Evolutionary conservation across 2,888 invertebrate genomes (phyloP), one percentile per base, ranked within the genome.

Genomic region (Marasmarcha lunaedactyla): DNA sequence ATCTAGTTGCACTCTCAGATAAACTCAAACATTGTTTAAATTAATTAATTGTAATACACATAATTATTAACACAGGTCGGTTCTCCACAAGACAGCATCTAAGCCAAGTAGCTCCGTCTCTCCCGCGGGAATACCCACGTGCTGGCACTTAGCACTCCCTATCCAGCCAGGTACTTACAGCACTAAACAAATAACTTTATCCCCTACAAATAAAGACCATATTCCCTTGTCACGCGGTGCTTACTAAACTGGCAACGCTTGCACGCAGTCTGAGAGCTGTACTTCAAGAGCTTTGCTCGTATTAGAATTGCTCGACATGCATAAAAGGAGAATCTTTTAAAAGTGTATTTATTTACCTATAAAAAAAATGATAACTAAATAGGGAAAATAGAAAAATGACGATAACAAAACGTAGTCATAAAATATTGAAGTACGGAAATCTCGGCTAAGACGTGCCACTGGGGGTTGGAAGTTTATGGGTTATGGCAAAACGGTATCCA

Each of bases 71-170:
- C 9, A 30, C 9, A 34, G 59, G 57, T 57, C 55, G 71, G 72
- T 69, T 68, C 50, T 58, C 71, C 70, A 49, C 74, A 74, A 72
- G 70, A 72, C 73, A 11, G 73, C 73, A 78, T 59, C 68, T 71
- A 69, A 74, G 63, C 61, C 64, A 20, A 20, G 20, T 60, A 51
- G 62, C 59, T 64, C 55, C 55, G 53, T 46, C 54, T 50, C 51
- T 63, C 72, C 63, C 70, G 40, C 60, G 63, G 79, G 69, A 55
- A 49, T 48, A 51, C 57, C 73, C 73, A 76, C 78, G 74, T 73
- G 78, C 71, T 69, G 57, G 72, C 73, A 78, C 81, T 79, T 79
- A 79, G 68, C 71, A 67, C 71, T 65, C 59, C 59, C 60, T 66
- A 65, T 63, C 64, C 56, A 55, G 52, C 57, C 54, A 52, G 55